These are phyloP conservation scores for Mylabris sibirica DNA, from an alignment of 2,888 invertebrate genomes.

Conservation along the genomic window DNA sequence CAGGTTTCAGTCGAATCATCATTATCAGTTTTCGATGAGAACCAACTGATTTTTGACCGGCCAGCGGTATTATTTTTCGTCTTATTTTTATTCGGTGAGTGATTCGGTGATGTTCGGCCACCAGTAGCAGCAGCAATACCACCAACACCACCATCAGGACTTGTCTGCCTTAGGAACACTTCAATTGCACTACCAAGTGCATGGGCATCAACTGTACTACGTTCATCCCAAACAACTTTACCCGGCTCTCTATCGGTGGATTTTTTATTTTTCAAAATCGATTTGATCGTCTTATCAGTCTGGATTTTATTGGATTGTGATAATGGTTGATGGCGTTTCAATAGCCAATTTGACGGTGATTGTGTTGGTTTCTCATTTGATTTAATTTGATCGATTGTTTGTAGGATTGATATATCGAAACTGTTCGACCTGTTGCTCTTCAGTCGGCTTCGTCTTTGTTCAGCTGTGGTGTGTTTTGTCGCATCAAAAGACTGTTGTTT, in stretches of 20 bases:
- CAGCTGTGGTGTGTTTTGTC: constrained; percentile 40
- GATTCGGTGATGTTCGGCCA: constrained; percentile 23
- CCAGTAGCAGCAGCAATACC: constrained; percentile 9
- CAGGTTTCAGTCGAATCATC: constrained; percentile 73
- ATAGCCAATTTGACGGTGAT: constrained; percentile 71
- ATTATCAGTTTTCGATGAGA: constrained; percentile 70
- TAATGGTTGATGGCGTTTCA: constrained; percentile 77
- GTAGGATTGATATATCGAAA: constrained; percentile 80
- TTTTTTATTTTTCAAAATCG: constrained; percentile 29
- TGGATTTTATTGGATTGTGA: constrained; percentile 34
- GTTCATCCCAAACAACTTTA: constrained; percentile 77
- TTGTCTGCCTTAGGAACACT: constrained; percentile 75
- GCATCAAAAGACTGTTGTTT: constrained; percentile 12
- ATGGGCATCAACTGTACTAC: constrained; percentile 81
- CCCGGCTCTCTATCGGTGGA: constrained; percentile 52
- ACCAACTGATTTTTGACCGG: constrained; percentile 63
- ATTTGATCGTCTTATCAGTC: constrained; percentile 46
- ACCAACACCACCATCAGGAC: constrained; percentile 59
- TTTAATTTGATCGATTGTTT: constrained; percentile 60
- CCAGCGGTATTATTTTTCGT: constrained; percentile 42
- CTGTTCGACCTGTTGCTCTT: constrained; percentile 83
- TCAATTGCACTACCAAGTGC: constrained; percentile 85
- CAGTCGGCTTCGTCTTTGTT: constrained; percentile 67
- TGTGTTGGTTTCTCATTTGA: constrained; percentile 41
- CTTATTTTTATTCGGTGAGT: constrained; percentile 30